Evolutionary conservation across 2,797 vertebrate species (phyloP).

Genomic region (Syngnathus rostellatus): DNA sequence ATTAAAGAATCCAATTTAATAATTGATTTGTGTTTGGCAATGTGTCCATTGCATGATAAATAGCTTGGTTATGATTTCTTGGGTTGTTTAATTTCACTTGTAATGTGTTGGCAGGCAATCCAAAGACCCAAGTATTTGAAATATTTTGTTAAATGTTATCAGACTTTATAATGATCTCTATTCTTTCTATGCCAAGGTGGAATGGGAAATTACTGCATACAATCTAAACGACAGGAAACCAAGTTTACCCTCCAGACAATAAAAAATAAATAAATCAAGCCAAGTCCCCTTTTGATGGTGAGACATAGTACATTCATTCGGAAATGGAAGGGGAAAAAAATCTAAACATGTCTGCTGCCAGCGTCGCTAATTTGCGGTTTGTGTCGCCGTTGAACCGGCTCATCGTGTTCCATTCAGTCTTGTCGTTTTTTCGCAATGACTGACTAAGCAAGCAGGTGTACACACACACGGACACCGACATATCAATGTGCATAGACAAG

Average conservation of each 20-base stretch:
- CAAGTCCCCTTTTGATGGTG: neutral
- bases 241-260: neutral
- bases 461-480: neutral
- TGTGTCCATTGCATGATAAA: no score
- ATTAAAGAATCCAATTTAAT: neutral
- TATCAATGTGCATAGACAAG: neutral
- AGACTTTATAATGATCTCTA: no score
- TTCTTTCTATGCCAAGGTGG: neutral
- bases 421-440: constrained; percentile 17
- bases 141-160: no score
- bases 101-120: no score
- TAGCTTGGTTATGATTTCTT: no score
- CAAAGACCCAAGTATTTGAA: neutral
- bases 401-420: constrained; percentile 45
- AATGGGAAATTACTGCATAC: neutral
- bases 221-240: neutral
- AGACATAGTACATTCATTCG: constrained; percentile 2
- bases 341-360: neutral
- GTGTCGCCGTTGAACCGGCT: constrained; percentile 45
- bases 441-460: constrained; percentile 11
- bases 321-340: neutral
- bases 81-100: no score
- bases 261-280: constrained; percentile 1
- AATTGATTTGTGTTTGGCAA: no score
- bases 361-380: constrained; percentile 20